Percentiles rank a stretch among this genome's conserved stretches.
phyloP scores from a whole-genome alignment of 23 tunicate genomes.

The Clavelina lepadiformis region DNA sequence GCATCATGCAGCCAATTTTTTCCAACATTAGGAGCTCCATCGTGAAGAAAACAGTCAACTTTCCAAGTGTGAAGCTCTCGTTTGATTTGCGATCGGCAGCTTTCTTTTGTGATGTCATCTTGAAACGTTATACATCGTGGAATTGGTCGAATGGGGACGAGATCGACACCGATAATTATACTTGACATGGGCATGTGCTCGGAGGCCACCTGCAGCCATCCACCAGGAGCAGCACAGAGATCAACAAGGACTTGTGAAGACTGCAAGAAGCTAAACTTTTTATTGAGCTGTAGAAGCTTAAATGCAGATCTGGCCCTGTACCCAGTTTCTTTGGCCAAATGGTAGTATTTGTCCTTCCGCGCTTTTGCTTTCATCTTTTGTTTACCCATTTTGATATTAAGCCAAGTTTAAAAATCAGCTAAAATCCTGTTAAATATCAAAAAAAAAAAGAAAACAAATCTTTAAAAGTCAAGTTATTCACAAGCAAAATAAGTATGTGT shows the following conservation, averaged over 20 bases:
- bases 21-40: constrained; percentile 99
- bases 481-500: no score
- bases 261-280: constrained; percentile 82
- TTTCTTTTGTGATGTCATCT: constrained; percentile 98
- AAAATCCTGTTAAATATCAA: no score
- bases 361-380: constrained; percentile 68
- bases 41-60: constrained; percentile 90
- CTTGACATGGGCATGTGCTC: constrained; percentile 91
- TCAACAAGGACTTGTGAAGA: constrained; percentile 84
- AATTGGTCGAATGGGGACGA: constrained; percentile 89
- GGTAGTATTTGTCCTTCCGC: constrained; percentile 90
- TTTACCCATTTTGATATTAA: constrained; percentile 73
- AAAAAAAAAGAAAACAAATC: no score
- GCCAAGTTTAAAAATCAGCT: not conserved
- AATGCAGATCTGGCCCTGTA: constrained; percentile 97
- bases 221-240: constrained; percentile 99
- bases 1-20: constrained; percentile 99
- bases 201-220: constrained; percentile 98
- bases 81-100: constrained; percentile 55
- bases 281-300: constrained; percentile 90
- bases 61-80: constrained; percentile 75
- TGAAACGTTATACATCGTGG: constrained; percentile 75
- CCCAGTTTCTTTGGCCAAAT: constrained; percentile 94
- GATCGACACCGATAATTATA: constrained; percentile 84
- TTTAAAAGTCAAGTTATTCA: no score